phyloP scores from a whole-genome alignment of 2,797 vertebrate species.

The Eleutherodactylus coqui region DNA sequence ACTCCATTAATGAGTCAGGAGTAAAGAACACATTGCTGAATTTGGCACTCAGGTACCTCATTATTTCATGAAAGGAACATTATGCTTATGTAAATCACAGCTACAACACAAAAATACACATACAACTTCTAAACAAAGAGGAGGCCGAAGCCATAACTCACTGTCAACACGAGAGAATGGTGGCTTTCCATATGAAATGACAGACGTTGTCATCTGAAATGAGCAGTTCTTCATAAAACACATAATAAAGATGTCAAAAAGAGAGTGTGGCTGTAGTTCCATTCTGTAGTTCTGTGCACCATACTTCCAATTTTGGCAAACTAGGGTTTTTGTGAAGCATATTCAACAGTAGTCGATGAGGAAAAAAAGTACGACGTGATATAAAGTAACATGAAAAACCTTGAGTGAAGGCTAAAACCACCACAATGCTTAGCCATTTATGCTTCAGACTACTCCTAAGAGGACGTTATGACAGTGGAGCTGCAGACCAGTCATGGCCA shows the following conservation, averaged over 20 bases:
- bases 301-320: neutral
- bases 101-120: neutral
- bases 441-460: too few relatives aligned
- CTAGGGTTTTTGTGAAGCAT: too few relatives aligned
- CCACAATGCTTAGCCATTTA: too few relatives aligned
- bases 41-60: constrained; percentile 26
- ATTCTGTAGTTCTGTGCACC: too few relatives aligned
- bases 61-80: constrained; percentile 37
- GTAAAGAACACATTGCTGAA: constrained; percentile 20
- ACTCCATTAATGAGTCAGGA: constrained; percentile 40
- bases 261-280: neutral
- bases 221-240: neutral
- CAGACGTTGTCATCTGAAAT: neutral
- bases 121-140: neutral
- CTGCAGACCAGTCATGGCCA: too few relatives aligned
- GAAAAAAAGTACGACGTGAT: too few relatives aligned
- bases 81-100: neutral
- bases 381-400: too few relatives aligned
- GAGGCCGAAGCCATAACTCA: neutral
- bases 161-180: neutral
- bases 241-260: neutral
- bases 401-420: too few relatives aligned
- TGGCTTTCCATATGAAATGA: neutral
- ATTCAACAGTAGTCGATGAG: too few relatives aligned
- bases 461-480: too few relatives aligned